phyloP scores from a whole-genome alignment of 2,888 invertebrate genomes.

The Parnassius orleans region DNA sequence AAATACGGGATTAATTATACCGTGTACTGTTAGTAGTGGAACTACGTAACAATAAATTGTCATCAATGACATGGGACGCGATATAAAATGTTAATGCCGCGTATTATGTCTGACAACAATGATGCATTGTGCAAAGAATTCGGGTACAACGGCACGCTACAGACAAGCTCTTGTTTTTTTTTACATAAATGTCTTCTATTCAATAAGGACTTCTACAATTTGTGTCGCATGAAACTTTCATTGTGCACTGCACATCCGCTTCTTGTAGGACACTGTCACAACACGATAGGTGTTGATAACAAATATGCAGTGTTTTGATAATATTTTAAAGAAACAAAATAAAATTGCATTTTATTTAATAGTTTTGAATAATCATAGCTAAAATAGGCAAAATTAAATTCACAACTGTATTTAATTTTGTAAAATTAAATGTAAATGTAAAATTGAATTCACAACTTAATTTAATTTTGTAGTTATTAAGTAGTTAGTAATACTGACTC shows the following conservation, averaged over 20 bases:
- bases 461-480: too few relatives aligned
- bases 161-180: slow-evolving; percentile 58
- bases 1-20: slow-evolving; percentile 49
- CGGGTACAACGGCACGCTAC: slow-evolving; percentile 49
- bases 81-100: slow-evolving; percentile 76
- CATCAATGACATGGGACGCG: slow-evolving; percentile 75
- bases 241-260: slow-evolving; percentile 9
- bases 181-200: slow-evolving; percentile 53
- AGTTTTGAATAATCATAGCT: too few relatives aligned
- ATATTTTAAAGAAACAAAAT: too few relatives aligned
- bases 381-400: too few relatives aligned
- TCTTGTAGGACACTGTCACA: slow-evolving; percentile 19
- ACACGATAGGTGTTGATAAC: neutral
- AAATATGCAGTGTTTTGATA: too few relatives aligned
- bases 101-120: slow-evolving; percentile 75
- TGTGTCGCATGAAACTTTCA: slow-evolving; percentile 36
- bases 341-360: too few relatives aligned
- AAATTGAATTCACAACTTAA: too few relatives aligned
- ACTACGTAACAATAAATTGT: slow-evolving; percentile 72
- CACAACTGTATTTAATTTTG: too few relatives aligned
- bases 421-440: too few relatives aligned
- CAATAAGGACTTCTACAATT: slow-evolving; percentile 42
- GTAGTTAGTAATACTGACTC: too few relatives aligned
- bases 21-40: slow-evolving; percentile 35
- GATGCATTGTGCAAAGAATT: slow-evolving; percentile 71